Evolutionary conservation across 2,888 invertebrate species (phyloP), one percentile per base, ranked within the genome.

Genomic region (Rotaria macrura): DNA sequence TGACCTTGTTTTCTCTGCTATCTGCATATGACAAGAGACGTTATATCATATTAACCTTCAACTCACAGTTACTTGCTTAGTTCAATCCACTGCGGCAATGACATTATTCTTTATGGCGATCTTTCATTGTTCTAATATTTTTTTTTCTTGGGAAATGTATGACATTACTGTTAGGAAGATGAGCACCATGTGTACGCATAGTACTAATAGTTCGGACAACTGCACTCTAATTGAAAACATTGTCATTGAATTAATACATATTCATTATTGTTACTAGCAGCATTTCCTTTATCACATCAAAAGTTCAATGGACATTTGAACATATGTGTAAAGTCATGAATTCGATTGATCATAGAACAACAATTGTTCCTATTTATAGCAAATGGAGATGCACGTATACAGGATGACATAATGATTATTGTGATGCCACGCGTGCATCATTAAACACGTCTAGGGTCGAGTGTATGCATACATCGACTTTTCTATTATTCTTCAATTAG

Each of bases 11-110:
- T 65, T 20, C 14, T 65, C 17, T 65, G 20, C 5, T 65, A 65
- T 65, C 29, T 34, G 38, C 34, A 65, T 38, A 34, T 65, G 34
- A 65, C 12, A 34, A 34, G 20, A 65, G 65, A 34, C 65, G 17
- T 65, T 65, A 65, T 65, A 65, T 65, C 25, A 29, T 65, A 34
- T 65, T 65, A 65, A 65, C 65, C 65, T 65, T 65, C 65, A 65
- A 65, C 34, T 34, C 38, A 34, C 6, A 65, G 34, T 65, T 65
- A 65, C 34, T 65, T 34, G 65, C 65, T 65, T 20, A 65, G 65
- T 65, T 34, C 34, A 38, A 65, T 34, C 20, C 5, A 65, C 20
- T 65, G 34, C 38, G 65, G 17, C 65, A 65, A 65, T 38, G 34
- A 65, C 65, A 65, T 65, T 65, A 65, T 65, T 65, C 20, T 65